phyloP scores from a whole-genome alignment of 2,113 vertebrate species.

The Eidolon helvum region DNA sequence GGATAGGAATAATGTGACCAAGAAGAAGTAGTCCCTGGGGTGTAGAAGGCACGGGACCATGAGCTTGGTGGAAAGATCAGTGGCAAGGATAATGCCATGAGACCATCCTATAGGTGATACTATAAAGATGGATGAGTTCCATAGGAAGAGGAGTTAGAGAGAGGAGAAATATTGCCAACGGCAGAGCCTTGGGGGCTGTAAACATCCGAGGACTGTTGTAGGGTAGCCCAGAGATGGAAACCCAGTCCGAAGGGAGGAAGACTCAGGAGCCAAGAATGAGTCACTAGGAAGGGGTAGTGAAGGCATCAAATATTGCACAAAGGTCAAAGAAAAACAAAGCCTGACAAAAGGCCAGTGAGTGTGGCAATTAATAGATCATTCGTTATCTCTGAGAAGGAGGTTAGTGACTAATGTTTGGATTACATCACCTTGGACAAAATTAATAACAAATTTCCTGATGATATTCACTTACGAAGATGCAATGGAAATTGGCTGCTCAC shows the following conservation, averaged over 20 bases:
- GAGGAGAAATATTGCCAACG: neutral
- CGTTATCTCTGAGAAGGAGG: conserved; percentile 56
- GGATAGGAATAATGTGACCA: neutral
- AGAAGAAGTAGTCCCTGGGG: neutral
- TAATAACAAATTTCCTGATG: conserved; percentile 72
- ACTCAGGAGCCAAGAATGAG: conserved; percentile 40
- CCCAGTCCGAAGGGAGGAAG: neutral
- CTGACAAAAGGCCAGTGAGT: conserved; percentile 3
- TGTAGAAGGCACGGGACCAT: neutral
- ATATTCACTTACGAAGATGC: conserved; percentile 40
- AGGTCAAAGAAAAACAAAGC: conserved; percentile 21
- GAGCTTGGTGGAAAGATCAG: neutral
- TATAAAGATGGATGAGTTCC: neutral
- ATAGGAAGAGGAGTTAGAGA: neutral
- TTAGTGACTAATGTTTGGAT: conserved; percentile 68
- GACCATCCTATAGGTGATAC: rapidly evolving
- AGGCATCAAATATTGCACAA: neutral
- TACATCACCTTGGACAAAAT: conserved; percentile 70
- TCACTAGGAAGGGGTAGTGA: neutral
- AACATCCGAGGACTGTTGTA: neutral
- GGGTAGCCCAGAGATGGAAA: neutral
- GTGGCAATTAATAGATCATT: conserved; percentile 37
- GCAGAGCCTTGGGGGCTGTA: neutral
- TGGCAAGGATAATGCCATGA: neutral
- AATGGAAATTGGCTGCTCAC: conserved; percentile 40